These are phyloP conservation scores for Limosa lapponica DNA, from an alignment of 2,797 vertebrate species.

Conservation along the genomic window DNA sequence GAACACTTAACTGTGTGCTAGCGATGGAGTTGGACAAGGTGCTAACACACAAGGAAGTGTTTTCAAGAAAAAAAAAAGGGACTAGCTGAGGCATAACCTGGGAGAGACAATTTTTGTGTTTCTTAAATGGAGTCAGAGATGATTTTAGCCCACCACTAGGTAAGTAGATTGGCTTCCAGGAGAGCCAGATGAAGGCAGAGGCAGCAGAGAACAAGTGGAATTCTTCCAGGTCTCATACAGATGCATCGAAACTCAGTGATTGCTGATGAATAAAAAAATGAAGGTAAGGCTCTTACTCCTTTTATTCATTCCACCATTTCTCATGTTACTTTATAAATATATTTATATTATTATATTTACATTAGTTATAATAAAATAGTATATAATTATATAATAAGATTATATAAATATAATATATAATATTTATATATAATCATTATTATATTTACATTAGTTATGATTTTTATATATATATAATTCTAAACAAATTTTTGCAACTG, in stretches of 20 bases:
- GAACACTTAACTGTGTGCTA: not conserved
- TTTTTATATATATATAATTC: not conserved
- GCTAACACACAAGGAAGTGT: not conserved
- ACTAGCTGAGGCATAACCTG: not conserved
- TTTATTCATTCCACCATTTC: not conserved
- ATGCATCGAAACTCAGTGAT: not conserved
- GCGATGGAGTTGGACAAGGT: not conserved
- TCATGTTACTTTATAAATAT: not conserved
- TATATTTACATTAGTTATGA: not conserved
- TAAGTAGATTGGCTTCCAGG: not conserved
- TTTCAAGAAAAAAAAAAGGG: not conserved
- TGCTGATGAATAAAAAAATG: not conserved
- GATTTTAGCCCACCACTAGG: not conserved
- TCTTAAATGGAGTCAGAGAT: not conserved
- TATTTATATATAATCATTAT: not conserved
- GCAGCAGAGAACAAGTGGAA: not conserved
- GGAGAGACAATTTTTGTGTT: not conserved
- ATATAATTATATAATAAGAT: not conserved
- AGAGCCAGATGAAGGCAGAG: not conserved
- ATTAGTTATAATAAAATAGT: not conserved
- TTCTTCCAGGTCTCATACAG: not conserved
- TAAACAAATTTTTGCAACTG: not conserved
- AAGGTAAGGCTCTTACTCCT: not conserved
- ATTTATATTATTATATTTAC: not conserved
- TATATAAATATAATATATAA: not conserved